Evolutionary conservation across 2,113 vertebrate genomes (phyloP).

Genomic region (Cyprinodon variegatus): DNA sequence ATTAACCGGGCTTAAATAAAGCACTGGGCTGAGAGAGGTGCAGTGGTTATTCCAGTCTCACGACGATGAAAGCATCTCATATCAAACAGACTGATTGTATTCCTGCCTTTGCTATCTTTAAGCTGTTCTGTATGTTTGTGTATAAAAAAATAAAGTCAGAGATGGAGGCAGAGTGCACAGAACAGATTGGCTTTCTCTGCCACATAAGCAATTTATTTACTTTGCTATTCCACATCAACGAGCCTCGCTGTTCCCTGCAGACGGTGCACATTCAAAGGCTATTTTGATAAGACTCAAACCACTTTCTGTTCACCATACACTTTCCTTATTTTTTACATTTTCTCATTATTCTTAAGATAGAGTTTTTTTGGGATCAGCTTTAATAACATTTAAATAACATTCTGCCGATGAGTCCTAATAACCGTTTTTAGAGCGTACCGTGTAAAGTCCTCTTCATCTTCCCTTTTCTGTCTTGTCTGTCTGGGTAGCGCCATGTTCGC

Average conservation of each 20-base stretch:
- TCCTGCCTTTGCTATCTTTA: slow-evolving; percentile 50
- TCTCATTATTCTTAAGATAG: slow-evolving; percentile 35
- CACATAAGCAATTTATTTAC: slow-evolving; percentile 79
- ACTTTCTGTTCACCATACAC: slow-evolving; percentile 18
- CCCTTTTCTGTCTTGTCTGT: slow-evolving; percentile 91
- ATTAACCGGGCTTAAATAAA: slow-evolving; percentile 69
- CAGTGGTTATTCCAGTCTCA: slow-evolving; percentile 68
- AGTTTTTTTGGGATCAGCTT: background rate
- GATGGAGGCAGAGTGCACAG: slow-evolving; percentile 45
- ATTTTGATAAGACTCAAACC: slow-evolving; percentile 73
- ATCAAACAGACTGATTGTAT: slow-evolving; percentile 67
- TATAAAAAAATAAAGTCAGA: slow-evolving; percentile 20
- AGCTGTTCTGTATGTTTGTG: slow-evolving; percentile 28
- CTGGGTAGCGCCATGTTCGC: slow-evolving; percentile 93
- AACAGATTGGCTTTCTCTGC: slow-evolving; percentile 76
- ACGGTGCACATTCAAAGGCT: slow-evolving; percentile 70
- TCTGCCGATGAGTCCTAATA: background rate
- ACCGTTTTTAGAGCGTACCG: slow-evolving; percentile 73
- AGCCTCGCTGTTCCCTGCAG: slow-evolving; percentile 63
- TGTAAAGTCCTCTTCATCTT: slow-evolving; percentile 96
- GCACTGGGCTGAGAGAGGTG: slow-evolving; percentile 52
- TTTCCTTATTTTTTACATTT: slow-evolving; percentile 62
- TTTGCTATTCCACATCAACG: slow-evolving; percentile 69
- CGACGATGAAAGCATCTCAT: slow-evolving; percentile 67
- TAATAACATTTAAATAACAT: slow-evolving; percentile 10